phyloP scores from a whole-genome alignment of 2,888 invertebrate species.

The Carterocephalus palaemon region DNA sequence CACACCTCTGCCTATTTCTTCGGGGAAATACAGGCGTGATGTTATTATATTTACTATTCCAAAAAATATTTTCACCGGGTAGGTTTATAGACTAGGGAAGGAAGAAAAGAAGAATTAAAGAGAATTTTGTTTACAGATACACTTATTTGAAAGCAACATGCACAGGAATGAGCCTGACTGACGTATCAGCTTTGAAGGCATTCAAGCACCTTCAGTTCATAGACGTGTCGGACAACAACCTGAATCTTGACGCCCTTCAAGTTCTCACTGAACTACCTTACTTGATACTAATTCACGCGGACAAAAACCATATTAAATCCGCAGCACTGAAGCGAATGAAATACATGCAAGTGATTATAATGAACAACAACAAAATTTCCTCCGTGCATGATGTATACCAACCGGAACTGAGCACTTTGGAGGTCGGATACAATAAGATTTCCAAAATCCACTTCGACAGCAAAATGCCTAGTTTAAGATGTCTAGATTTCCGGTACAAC shows the following conservation, averaged over 20 bases:
- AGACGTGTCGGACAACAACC: constrained; percentile 76
- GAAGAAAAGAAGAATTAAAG: too few relatives aligned
- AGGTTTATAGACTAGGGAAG: too few relatives aligned
- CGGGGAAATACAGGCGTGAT: too few relatives aligned
- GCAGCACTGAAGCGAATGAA: constrained; percentile 71
- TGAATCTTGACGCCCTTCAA: constrained; percentile 69
- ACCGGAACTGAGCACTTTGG: constrained; percentile 75
- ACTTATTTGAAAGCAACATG: constrained; percentile 79
- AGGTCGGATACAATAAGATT: constrained; percentile 74
- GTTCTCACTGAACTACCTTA: constrained; percentile 71
- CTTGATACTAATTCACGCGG: constrained; percentile 77
- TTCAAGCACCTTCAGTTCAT: constrained; percentile 79
- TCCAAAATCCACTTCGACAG: constrained; percentile 45
- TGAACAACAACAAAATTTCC: constrained; percentile 75
- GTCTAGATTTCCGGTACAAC: constrained; percentile 77
- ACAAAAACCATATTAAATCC: constrained; percentile 72
- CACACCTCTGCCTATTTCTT: too few relatives aligned
- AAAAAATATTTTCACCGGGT: too few relatives aligned
- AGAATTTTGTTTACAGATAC: constrained; percentile 55
- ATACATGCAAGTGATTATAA: constrained; percentile 80
- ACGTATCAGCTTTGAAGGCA: constrained; percentile 66
- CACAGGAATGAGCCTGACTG: constrained; percentile 69
- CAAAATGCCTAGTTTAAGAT: constrained; percentile 62
- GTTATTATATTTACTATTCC: too few relatives aligned
- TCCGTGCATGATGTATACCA: constrained; percentile 75